A percentile compares a stretch with the other conserved stretches of the same genome.
phyloP scores from a whole-genome alignment of 2,797 vertebrate genomes.

The Nasua narica region DNA sequence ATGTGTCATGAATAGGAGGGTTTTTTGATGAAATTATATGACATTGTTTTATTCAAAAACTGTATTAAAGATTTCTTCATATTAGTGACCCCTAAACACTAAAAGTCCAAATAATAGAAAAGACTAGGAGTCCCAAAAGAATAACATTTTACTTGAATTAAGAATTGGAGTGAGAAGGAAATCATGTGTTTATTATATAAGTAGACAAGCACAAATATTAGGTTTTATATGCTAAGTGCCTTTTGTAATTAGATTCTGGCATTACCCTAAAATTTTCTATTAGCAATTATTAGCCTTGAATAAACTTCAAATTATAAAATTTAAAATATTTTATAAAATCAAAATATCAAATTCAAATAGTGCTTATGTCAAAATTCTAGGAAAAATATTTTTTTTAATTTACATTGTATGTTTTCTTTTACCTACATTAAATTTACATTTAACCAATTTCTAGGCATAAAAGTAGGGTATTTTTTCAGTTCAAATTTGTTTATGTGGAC shows the following conservation, averaged over 20 bases:
- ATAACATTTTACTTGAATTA: conserved; percentile 48
- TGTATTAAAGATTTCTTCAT: conserved; percentile 45
- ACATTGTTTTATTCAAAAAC: conserved; percentile 55
- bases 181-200: conserved; percentile 30
- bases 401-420: conserved; percentile 24
- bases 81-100: conserved; percentile 2
- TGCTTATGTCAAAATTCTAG: conserved; percentile 20
- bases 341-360: conserved; percentile 48
- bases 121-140: conserved; percentile 27
- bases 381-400: neutral
- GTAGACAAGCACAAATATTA: conserved; percentile 9
- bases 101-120: conserved; percentile 40
- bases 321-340: neutral
- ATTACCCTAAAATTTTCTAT: conserved; percentile 22
- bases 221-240: neutral
- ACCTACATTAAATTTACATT: conserved; percentile 38
- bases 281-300: conserved; percentile 23
- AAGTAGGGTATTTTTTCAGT: neutral
- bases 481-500: conserved; percentile 34
- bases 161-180: neutral
- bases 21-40: conserved; percentile 79
- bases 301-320: conserved; percentile 21
- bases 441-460: conserved; percentile 40
- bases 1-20: conserved; percentile 83
- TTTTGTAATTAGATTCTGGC: conserved; percentile 42